Base-by-base conservation (phyloP, 2,888 invertebrate species). In the Euspilapteryx auroguttella region DNA sequence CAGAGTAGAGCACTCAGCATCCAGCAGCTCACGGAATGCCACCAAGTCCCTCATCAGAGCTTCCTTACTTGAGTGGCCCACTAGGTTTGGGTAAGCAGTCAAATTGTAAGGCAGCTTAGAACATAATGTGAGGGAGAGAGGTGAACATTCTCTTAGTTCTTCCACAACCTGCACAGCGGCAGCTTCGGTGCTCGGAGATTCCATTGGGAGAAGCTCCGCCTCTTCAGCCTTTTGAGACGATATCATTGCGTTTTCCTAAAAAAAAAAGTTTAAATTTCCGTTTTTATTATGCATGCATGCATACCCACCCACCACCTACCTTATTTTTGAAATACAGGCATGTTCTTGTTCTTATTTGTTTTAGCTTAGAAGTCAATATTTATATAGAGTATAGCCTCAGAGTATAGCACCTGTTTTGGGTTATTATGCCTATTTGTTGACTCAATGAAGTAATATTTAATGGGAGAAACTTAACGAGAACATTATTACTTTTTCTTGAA, bases 1-100 rank as follows among this genome's bases (percentile, higher is more conserved):
- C 40, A 89, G 80, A 36, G 86, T 80, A 44, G 90, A 93, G 55
- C 94, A 94, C 59, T 94, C 93, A 1, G 90, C 90, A 52, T 94
- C 94, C 5, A 94, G 85, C n/a, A 94, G 65, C 53, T 89, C 91
- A 34, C 89, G 83, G 50, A 89, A 92, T 0, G 87, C 80, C 25
- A 92, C 90, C 12, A 93, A 80, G 52, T 93, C 87, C 22, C 83
- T 49, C 38, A 68, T 42, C 23, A 93, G 81, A 23, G 86, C 86
- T 14, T 81, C 79, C 24, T 76, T 53, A 2, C 78, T 78, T 26
- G 62, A 57, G 41, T 89, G 89, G 1, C 86, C 86, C 30, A 89
- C 77, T 9, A 87, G 62, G 56, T 94, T 94, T 0, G 93, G 93
- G 53, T 89, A 93, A 0, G 90, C 85, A 0, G 93, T 93, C 7